Base-by-base conservation (phyloP, 2,113 vertebrate species). In the Lagopus leucura region DNA sequence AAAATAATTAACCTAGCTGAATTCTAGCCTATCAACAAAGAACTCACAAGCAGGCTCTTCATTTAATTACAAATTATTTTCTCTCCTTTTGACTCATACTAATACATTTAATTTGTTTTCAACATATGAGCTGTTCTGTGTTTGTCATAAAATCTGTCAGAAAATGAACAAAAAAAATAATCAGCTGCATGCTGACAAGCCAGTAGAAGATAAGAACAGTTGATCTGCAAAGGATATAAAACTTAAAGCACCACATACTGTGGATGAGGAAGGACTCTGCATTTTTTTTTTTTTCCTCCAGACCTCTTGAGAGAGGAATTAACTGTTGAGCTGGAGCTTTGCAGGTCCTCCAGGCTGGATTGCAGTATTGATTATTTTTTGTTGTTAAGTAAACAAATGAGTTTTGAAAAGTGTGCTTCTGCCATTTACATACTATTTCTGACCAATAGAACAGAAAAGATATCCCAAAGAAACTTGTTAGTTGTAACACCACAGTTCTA, bases 401-500 rank as follows among this genome's bases (percentile, higher is more conserved):
- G 60, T 83, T 91, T n/a, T 65, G 64, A 67, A 78, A 89, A 75
- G 7, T 43, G 21, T 69, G 5, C 6, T 78, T 92, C 58, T 81
- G 32, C 83, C 64, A 57, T 64, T 77, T 34, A 42, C 69, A 50
- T 67, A 65, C 60, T n/a, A 61, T 86, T 91, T 30, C n/a, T 86
- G 30, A 91, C 60, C 47, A 86, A 60, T 10, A 74, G 55, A 92
- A 78, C 18, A 78, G 48, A 93, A 89, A 96, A 91, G 19, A 79
- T 55, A 38, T 86, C 71, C 82, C 82, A 82, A 78, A 90, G 76
- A 96, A 91, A 65, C 89, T 86, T 75, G 75, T 86, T 92, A 92
- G 38, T 11, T 1, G 47, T 81, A 94, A 60, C 69, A 77, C 42
- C 72, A 57, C 2, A 43, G 40, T 92, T 64, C 92, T 81, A 67